A percentile compares a stretch with the other conserved stretches of the same genome.
Conservation (phyloP, 2,113 vertebrate genomes). For the Nannospalax galili region DNA sequence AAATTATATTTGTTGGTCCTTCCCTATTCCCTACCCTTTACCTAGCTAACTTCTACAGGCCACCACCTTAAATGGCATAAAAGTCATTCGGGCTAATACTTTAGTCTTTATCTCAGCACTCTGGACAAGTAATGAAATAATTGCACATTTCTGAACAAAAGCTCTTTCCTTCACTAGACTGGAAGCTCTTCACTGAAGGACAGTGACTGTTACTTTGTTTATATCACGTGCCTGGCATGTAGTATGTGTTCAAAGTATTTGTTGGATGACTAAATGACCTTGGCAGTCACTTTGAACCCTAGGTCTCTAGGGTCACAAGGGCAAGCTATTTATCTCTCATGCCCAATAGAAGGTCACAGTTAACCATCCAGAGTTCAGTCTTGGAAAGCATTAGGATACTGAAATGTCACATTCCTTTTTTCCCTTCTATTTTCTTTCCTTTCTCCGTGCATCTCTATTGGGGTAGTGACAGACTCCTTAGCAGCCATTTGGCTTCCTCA, state of each 20-base stretch:
- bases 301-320: neutral
- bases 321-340: neutral
- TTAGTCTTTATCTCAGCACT: neutral
- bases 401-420: neutral
- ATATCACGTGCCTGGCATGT: neutral
- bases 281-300: neutral
- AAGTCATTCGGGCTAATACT: neutral
- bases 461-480: constrained; percentile 12
- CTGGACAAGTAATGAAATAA: neutral
- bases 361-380: neutral
- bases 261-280: constrained; percentile 22
- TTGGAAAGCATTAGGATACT: neutral
- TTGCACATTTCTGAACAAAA: neutral
- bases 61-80: neutral
- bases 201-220: constrained; percentile 1
- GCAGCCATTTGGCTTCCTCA: constrained; percentile 32
- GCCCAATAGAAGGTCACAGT: neutral
- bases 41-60: neutral
- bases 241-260: constrained; percentile 12
- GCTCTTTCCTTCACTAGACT: neutral
- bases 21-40: neutral
- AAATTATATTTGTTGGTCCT: neutral
- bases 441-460: neutral
- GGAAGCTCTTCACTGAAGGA: neutral
- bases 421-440: neutral